Base-by-base conservation (phyloP, 2,888 invertebrate genomes). In the Leptothorax acervorum region DNA sequence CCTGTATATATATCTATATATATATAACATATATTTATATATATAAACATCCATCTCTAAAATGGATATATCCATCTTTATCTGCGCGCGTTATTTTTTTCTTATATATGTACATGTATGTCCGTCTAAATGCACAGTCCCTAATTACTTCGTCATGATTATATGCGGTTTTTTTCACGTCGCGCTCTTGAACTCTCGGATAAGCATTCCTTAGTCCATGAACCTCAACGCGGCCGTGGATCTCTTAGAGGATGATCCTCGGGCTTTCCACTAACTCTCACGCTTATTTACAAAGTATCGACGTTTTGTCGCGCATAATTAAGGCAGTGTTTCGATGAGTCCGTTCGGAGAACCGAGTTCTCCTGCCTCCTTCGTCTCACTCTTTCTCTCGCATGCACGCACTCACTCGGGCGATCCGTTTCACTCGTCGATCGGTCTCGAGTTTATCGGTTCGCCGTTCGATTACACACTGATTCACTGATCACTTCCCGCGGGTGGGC, bases 91-190 rank as follows among this genome's bases (percentile, higher is more conserved):
- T 66, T 45, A 73, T 76, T 84, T 86, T 89, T 88, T 65, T 31
- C 88, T 76, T 86, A 89, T 87, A 85, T 89, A 90, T 91, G 84
- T 93, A 91, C 91, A 91, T 87, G 88, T 92, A 91, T 91, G 91
- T 91, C 91, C 92, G 92, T 92, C 91, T 92, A 93, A 93, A 93
- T 90, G 92, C 92, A 93, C 91, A 90, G 90, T 90, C 90, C 91
- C 90, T 90, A 90, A 85, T 83, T 87, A 85, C 75, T 86, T 87
- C 87, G 87, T 84, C 90, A 88, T 89, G 89, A 91, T 91, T 89
- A 89, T 84, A 83, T 85, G 81, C 63, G 76, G 55, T 81, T 60
- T 48, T 39, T 15, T 60, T 48, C 79, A 45, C 15, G 62, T 15
- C 55, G 18, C 57, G 18, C 57, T 63, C 75, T 79, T 53, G 57